Percentiles rank a stretch among this genome's conserved stretches.
Evolutionary conservation across 2,797 vertebrate genomes (phyloP).

Genomic region (Benthosema pterotum): DNA sequence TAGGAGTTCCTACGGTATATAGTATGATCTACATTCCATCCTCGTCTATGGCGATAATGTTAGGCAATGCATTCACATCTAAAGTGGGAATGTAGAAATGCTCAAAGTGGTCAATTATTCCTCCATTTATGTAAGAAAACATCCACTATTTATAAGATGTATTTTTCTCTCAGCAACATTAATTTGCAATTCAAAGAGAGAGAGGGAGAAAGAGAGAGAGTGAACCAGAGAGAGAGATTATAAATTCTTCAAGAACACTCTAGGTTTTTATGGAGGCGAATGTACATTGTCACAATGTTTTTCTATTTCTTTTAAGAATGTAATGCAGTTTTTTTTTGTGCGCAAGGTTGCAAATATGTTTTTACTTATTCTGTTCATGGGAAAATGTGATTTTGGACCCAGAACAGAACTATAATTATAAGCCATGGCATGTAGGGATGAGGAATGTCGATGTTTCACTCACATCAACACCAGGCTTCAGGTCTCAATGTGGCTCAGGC

Average conservation of each 20-base stretch:
- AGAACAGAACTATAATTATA: slow-evolving; percentile 49
- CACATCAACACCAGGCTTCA: slow-evolving; percentile 47
- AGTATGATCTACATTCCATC: slow-evolving; percentile 32
- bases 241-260: slow-evolving; percentile 70
- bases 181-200: slow-evolving; percentile 75
- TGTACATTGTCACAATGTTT: slow-evolving; percentile 63
- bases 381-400: slow-evolving; percentile 61
- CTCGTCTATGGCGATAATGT: slow-evolving; percentile 42
- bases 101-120: slow-evolving; percentile 65
- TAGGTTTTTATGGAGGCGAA: slow-evolving; percentile 67
- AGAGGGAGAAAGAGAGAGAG: too few relatives aligned
- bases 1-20: slow-evolving; percentile 6
- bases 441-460: slow-evolving; percentile 33
- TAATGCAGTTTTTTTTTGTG: slow-evolving; percentile 39
- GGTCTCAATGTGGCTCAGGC: neutral
- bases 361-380: slow-evolving; percentile 63
- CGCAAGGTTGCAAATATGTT: slow-evolving; percentile 62
- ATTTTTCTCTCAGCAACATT: slow-evolving; percentile 63
- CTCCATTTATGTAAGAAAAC: slow-evolving; percentile 65
- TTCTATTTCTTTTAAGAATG: slow-evolving; percentile 41
- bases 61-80: slow-evolving; percentile 59
- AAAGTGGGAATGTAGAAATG: slow-evolving; percentile 63
- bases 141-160: slow-evolving; percentile 66
- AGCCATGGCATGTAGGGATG: slow-evolving; percentile 13
- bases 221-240: slow-evolving; percentile 24